phyloP scores from a whole-genome alignment of 2,888 invertebrate species.

The Zygothrica quintamaculata region DNA sequence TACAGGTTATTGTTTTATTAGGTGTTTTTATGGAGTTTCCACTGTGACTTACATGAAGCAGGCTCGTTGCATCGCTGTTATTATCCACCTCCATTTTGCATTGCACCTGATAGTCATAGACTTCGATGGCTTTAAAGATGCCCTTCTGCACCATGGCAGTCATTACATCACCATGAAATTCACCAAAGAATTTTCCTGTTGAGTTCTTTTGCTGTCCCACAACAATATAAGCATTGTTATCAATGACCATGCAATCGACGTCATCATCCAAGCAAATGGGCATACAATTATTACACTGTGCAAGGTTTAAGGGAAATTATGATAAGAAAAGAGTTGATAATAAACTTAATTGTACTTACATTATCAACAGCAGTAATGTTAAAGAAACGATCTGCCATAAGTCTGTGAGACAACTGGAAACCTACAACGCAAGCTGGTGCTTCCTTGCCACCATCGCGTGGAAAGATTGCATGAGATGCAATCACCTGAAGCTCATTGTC shows the following conservation, averaged over 20 bases:
- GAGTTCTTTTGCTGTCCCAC: slow-evolving; percentile 87
- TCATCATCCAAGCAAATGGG: slow-evolving; percentile 87
- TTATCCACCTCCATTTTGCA: slow-evolving; percentile 86
- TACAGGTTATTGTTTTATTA: too few species aligned
- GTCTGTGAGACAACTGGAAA: slow-evolving; percentile 91
- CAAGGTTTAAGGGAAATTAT: neutral
- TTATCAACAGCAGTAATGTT: slow-evolving; percentile 87
- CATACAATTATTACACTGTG: slow-evolving; percentile 85
- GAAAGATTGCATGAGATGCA: slow-evolving; percentile 93
- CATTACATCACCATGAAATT: slow-evolving; percentile 89
- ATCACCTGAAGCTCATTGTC: slow-evolving; percentile 89
- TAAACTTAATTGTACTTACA: slow-evolving; percentile 70
- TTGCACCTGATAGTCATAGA: slow-evolving; percentile 94
- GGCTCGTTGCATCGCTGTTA: slow-evolving; percentile 77
- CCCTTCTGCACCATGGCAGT: slow-evolving; percentile 89
- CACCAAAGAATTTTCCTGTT: slow-evolving; percentile 94
- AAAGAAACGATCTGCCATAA: slow-evolving; percentile 89
- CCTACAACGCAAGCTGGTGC: slow-evolving; percentile 96
- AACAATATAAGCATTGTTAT: slow-evolving; percentile 95
- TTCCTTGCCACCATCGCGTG: slow-evolving; percentile 89
- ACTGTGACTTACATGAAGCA: slow-evolving; percentile 75
- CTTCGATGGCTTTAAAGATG: slow-evolving; percentile 90
- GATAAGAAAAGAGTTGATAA: neutral
- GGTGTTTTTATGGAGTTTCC: too few species aligned
- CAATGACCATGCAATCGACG: slow-evolving; percentile 94